phyloP scores from a whole-genome alignment of 2,888 invertebrate species.

The Yponomeuta malinellus region DNA sequence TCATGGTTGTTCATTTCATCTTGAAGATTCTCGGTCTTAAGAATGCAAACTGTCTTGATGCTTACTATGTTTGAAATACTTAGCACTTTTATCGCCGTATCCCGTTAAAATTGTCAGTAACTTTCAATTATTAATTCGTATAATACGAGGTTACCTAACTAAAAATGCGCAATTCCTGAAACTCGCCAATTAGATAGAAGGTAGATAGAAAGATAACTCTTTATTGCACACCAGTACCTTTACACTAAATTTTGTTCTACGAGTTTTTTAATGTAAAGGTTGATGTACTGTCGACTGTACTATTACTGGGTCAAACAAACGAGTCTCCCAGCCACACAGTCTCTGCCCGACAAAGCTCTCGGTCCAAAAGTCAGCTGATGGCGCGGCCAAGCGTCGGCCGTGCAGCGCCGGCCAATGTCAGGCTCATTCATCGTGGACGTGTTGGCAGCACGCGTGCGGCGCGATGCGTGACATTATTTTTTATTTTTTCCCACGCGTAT shows the following conservation, averaged over 20 bases:
- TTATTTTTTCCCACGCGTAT: slow-evolving; percentile 27
- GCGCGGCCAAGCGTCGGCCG: slow-evolving; percentile 4
- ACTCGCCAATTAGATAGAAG: neutral
- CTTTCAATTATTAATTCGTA: neutral
- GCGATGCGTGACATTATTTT: slow-evolving; percentile 38
- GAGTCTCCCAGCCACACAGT: neutral
- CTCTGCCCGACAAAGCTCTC: neutral
- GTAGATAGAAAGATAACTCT: no score
- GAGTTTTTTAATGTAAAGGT: no score
- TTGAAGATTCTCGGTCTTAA: no score
- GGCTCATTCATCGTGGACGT: slow-evolving; percentile 38
- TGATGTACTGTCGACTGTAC: no score
- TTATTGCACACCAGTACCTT: no score
- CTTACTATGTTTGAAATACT: no score
- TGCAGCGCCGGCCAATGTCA: slow-evolving; percentile 39
- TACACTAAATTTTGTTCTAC: no score
- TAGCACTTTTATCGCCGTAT: no score
- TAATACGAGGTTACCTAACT: neutral
- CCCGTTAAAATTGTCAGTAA: no score
- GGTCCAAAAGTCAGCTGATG: neutral
- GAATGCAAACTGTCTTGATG: no score
- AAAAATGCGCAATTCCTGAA: neutral
- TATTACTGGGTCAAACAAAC: neutral
- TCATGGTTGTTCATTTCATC: no score
- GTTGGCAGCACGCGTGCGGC: slow-evolving; percentile 30